Evolutionary conservation across 92 coral and sea anemone species (phyloP).

Genomic region (Epizoanthus scotinus): DNA sequence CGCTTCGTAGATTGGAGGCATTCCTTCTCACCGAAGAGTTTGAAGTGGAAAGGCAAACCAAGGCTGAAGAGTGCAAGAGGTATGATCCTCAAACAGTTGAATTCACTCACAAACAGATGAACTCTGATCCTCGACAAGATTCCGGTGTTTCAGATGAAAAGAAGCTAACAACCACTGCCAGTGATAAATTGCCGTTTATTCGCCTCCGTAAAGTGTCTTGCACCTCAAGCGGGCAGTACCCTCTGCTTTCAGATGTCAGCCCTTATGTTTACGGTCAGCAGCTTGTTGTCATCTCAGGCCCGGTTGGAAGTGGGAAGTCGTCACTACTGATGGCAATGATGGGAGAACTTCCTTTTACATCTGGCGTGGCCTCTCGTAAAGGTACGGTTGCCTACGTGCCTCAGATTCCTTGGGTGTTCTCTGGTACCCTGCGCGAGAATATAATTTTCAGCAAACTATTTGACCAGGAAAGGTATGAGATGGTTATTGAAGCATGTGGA

Average conservation of each 20-base stretch:
- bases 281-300: not conserved
- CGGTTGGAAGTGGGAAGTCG: conserved; percentile 1
- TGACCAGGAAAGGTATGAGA: conserved; percentile 1
- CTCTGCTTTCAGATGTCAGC: not conserved
- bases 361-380: not conserved
- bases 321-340: not conserved
- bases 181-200: not conserved
- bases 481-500: not conserved
- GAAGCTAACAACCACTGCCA: not conserved
- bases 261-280: not conserved
- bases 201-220: not conserved
- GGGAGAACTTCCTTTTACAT: not conserved
- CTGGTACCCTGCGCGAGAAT: not conserved
- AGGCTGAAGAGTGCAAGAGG: not conserved
- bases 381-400: conserved; percentile 8
- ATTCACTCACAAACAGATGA: not conserved
- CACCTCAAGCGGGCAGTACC: not conserved
- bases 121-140: not conserved
- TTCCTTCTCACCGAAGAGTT: not conserved
- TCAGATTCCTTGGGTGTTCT: conserved; percentile 1
- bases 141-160: not conserved
- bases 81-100: not conserved
- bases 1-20: conserved; percentile 1
- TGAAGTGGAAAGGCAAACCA: not conserved
- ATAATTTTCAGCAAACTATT: not conserved